Percentiles rank a stretch among this genome's conserved stretches.
Conservation (phyloP, 2,797 vertebrate genomes). For the Liasis olivaceus region DNA sequence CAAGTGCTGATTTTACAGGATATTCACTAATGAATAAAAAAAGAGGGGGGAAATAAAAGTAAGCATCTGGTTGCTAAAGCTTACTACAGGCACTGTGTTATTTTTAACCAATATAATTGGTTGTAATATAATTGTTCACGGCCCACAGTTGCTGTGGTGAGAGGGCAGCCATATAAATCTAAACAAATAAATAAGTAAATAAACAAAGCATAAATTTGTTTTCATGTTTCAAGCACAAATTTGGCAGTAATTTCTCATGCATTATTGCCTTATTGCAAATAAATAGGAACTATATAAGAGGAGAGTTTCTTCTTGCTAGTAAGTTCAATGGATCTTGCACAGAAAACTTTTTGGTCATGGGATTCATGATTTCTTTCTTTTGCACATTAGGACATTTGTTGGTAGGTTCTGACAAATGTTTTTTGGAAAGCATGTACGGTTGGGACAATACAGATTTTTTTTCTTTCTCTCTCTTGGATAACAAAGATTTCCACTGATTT, state of each 20-base stretch:
- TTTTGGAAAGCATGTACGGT: conserved; percentile 2
- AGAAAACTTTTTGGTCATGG: neutral
- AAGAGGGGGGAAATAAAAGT: neutral
- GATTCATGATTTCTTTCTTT: neutral
- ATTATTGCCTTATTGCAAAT: accelerated
- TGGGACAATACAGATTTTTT: neutral
- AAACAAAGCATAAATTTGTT: accelerated
- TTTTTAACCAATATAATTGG: neutral
- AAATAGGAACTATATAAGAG: neutral
- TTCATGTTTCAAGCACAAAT: neutral
- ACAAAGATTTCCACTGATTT: neutral
- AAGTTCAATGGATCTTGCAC: neutral
- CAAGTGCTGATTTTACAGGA: neutral
- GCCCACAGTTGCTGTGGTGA: neutral
- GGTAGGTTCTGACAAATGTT: neutral
- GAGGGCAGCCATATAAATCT: neutral
- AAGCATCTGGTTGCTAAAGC: neutral
- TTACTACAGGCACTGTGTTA: neutral
- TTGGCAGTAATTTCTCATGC: neutral
- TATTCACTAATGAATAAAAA: neutral
- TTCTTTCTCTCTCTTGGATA: neutral
- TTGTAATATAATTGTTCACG: neutral
- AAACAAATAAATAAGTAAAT: neutral
- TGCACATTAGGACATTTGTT: neutral
- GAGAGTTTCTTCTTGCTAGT: neutral